Evolutionary conservation across 2,113 vertebrate genomes (phyloP), one percentile per base, ranked within the genome.

Genomic region (Alosa alosa): DNA sequence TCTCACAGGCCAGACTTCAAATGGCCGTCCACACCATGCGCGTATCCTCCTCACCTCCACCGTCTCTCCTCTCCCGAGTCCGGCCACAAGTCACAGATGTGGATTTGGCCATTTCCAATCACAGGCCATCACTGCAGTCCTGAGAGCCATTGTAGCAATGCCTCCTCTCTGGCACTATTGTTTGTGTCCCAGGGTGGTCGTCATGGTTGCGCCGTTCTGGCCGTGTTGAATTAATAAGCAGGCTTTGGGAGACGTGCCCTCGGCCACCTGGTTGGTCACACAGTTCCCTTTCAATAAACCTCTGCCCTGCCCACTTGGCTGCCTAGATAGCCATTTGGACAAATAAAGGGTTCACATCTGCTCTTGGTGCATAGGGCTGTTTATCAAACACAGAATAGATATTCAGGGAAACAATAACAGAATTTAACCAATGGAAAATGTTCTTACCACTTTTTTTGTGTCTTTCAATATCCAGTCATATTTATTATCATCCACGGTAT

Each of bases 171-270:
- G 60, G 39, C 84, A 25, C 85, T 78, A 84, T 89, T 84, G 89
- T 90, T 84, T 84, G 89, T 90, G 83, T 75, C 44, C 81, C 31
- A 75, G 36, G 18, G 57, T 87, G 90, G 92, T 89, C 84, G 90
- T 88, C 91, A 92, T 93, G 92, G 92, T 84, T 92, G 89, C 91
- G 84, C 89, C 86, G 86, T 90, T 91, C 84, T 84, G 85, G 83
- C n/a, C 84, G 50, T 87, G 88, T 68, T 91, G 89, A 93, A 92
- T 90, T 91, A 94, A 91, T 89, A 93, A 86, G 91, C 88, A 91
- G 88, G 89, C 88, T 64, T 87, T 82, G 88, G 85, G 75, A 78
- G 85, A 86, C 25, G 55, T 90, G 91, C 88, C 91, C 88, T 93
- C 87, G 83, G 84, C 52, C 87, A 68, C 88, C 89, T 87, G 86